A percentile compares a stretch with the other conserved stretches of the same genome.
Evolutionary conservation across 2,888 invertebrate genomes (phyloP).

Genomic region (Xestobium rufovillosum): DNA sequence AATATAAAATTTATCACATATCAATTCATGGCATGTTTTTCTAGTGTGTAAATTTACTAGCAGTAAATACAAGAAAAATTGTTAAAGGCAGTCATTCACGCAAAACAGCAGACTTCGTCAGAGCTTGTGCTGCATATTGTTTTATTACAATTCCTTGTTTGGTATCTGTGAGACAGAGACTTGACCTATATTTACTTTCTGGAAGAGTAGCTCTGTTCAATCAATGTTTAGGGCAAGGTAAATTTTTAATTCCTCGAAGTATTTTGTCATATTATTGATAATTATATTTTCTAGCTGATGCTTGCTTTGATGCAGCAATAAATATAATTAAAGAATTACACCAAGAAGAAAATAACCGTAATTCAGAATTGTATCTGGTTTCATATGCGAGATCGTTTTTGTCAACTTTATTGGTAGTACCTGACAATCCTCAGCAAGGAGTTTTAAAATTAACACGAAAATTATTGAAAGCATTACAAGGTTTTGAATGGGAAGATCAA

Average conservation of each 20-base stretch:
- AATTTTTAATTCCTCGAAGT: slow-evolving; percentile 12
- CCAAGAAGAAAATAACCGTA: too few species aligned
- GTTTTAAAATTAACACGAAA: slow-evolving; percentile 75
- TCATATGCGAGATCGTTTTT: slow-evolving; percentile 72
- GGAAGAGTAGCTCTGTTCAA: slow-evolving; percentile 86
- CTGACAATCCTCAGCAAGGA: slow-evolving; percentile 84
- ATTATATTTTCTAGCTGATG: slow-evolving; percentile 63
- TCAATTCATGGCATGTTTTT: slow-evolving; percentile 24
- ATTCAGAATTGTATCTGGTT: too few species aligned
- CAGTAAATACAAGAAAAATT: slow-evolving; percentile 59
- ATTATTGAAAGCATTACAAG: slow-evolving; percentile 72
- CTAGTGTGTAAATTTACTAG: slow-evolving; percentile 74
- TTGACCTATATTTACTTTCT: slow-evolving; percentile 78
- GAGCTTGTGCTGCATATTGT: slow-evolving; percentile 92
- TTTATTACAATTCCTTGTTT: slow-evolving; percentile 97
- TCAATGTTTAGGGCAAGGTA: slow-evolving; percentile 87
- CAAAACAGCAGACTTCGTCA: slow-evolving; percentile 78
- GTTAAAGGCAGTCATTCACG: slow-evolving; percentile 68
- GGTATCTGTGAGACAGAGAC: slow-evolving; percentile 65
- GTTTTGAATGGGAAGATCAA: slow-evolving; percentile 62
- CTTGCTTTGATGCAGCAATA: slow-evolving; percentile 85
- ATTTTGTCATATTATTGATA: neutral
- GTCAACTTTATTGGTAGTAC: slow-evolving; percentile 75
- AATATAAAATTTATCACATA: slow-evolving; percentile 1
- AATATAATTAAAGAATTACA: slow-evolving; percentile 72